A percentile compares a stretch with the other conserved stretches of the same genome.
Conservation (phyloP, 92 coral and sea anemone genomes). For the Galaxea fascicularis region DNA sequence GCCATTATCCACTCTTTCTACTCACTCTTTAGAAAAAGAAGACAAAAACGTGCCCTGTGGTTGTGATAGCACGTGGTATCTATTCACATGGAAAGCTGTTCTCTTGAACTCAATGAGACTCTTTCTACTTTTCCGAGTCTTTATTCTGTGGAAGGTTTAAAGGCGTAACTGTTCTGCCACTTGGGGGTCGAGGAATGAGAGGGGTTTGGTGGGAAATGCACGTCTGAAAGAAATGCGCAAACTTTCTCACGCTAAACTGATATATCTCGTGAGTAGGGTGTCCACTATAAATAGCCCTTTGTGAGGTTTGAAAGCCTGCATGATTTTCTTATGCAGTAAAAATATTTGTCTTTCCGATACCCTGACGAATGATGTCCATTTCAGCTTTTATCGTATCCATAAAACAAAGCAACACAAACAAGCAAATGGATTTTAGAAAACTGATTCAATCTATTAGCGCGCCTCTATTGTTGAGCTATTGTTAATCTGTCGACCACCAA, state of each 20-base stretch:
- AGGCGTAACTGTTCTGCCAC: neutral
- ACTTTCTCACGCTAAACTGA: slow-evolving; percentile 43
- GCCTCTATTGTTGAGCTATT: slow-evolving; percentile 30
- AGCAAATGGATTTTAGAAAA: slow-evolving; percentile 69
- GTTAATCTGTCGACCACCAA: slow-evolving; percentile 44
- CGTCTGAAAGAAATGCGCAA: neutral
- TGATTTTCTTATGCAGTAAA: slow-evolving; percentile 62
- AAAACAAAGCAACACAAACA: slow-evolving; percentile 77
- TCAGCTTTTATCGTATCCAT: slow-evolving; percentile 81
- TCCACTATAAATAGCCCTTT: slow-evolving; percentile 43
- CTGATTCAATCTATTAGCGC: slow-evolving; percentile 49
- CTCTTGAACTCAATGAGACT: slow-evolving; percentile 21
- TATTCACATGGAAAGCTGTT: slow-evolving; percentile 29
- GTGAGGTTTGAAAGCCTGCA: slow-evolving; percentile 36
- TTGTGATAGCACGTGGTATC: slow-evolving; percentile 5
- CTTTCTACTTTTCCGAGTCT: neutral
- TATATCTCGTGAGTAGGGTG: slow-evolving; percentile 31
- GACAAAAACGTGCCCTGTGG: slow-evolving; percentile 31
- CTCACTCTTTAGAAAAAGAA: neutral
- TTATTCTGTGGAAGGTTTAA: neutral
- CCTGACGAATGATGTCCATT: slow-evolving; percentile 72
- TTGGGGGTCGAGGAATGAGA: neutral
- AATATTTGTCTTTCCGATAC: slow-evolving; percentile 70
- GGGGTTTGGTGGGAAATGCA: neutral
- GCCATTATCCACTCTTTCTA: neutral